Evolutionary conservation across 37 sponge, comb jelly and placozoan genomes (phyloP), one percentile per base, ranked within the genome.

Genomic region (Cladorhizidae sp.): DNA sequence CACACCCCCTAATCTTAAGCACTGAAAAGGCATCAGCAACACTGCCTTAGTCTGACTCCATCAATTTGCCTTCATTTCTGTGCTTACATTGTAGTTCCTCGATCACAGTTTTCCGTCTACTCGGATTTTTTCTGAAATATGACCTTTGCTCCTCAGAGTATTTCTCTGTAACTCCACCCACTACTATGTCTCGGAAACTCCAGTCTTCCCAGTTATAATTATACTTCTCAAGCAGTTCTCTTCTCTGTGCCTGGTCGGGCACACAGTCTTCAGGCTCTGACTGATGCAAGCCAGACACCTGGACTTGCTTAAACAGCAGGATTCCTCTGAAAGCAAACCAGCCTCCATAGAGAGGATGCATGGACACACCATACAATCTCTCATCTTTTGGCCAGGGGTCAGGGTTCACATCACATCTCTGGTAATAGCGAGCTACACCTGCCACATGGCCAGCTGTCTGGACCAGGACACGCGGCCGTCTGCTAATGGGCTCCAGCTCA

Each of bases 261-360:
- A 97, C 90, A 83, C 94, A 89, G 69, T 97, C 95, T 6, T 85
- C 38, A 0, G 97, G 97, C 0, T 80, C 49, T 38, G 22, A 59
- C 37, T 67, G 81, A 29, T 38, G 59, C 74, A 97, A 74, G 14
- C 70, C 79, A 6, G 85, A 83, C 0, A 76, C 87, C 54, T 23
- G 21, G 21, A 91, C 42, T 32, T 82, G 74, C 59, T 76, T 76
- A 59, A 97, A 89, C 1, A 97, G 71, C 0, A 95, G 74, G 1
- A 89, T 88, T 52, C 90, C 97, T 43, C 97, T 64, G 3, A 97
- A 77, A 42, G 97, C 95, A 86, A 97, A 97, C 97, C 97, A 97
- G 5, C 97, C 97, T 35, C 97, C 97, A 72, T 89, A 97, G 32
- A 61, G 78, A 0, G 97, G 93, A 55, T 97, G 97, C 80, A 94